Evolutionary conservation across 2,888 invertebrate genomes (phyloP), one percentile per base, ranked within the genome.

Genomic region (Tinea semifulvella): DNA sequence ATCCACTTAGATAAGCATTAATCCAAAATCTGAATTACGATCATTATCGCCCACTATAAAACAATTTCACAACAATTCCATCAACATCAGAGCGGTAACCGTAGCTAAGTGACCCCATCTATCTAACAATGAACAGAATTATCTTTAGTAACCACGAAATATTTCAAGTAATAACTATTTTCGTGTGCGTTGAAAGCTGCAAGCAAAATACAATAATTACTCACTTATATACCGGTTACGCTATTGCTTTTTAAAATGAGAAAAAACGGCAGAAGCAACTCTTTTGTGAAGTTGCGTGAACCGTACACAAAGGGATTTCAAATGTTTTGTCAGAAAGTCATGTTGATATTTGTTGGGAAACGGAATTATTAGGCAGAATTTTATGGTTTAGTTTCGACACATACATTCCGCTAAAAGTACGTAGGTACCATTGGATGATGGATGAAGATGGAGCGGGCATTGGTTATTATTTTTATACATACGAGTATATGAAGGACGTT

Each of bases 291-390:
- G 38, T 28, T 40, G 28, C 19, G 26, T 39, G 38, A 28, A 27
- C 38, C 38, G 27, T 39, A 39, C 31, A 40, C 45, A 45, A 28
- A 13, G 28, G 25, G 11, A 22, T 22, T 6, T 27, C 10, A 31
- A 17, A 28, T 28, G 31, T 40, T 27, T 40, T 28, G 39, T 40
- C 18, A 17, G 26, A 11, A n/a, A 20, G 14, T 22, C 10, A 27
- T 28, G 28, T 45, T 28, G 19, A 39, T 38, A 42, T 10, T 11
- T 35, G 36, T 46, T 46, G 46, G 42, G 46, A 46, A 46, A 46
- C 42, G 2, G 20, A 40, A 42, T 31, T 28, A 46, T 46, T 46
- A 46, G 18, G 42, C 46, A 46, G 19, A 36, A n/a, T n/a, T n/a
- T 35, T 44, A n/a, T n/a, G n/a, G n/a, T n/a, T n/a, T n/a, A n/a